Base-by-base conservation (phyloP, 2,113 vertebrate species). In the Campylorhamphus procurvoides region DNA sequence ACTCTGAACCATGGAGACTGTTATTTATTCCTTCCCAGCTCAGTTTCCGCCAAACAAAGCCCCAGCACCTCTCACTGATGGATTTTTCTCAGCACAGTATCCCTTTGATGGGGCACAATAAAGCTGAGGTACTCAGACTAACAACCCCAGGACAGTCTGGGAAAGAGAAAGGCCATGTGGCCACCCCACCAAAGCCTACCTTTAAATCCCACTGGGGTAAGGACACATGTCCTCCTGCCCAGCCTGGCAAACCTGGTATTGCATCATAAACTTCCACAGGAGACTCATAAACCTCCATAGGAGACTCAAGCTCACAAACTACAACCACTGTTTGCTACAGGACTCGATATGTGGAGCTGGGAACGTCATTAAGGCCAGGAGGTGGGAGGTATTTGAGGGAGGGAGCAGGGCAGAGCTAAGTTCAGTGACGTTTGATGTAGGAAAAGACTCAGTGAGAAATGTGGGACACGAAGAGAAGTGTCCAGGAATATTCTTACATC, bases 1-100 rank as follows among this genome's bases (percentile, higher is more conserved):
- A 29, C 40, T 33, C 37, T 76, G 84, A 81, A 55, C 44, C 50
- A 33, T 11, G 35, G 63, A 62, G 56, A 44, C 8, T 71, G 15
- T 52, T 24, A 6, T 10, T 55, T 55, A 24, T 50, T 94, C 91
- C 69, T 80, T 93, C 55, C 31, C 55, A 82, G 66, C 44, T 93
- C 96, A 96, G 94, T 96, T 97, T 97, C 96, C 27, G 9, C 95
- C 96, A 97, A 96, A 94, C 37, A 93, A 97, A 97, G 87, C 78
- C 67, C 49, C 66, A 64, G 42, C 39, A 50, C 42, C 67, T 52
- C n/a, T 84, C 29, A 20, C 19, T 31, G 62, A 53, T 23, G 39
- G 46, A 88, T 63, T 62, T 39, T 72, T 40, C 72, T 42, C 58
- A 84, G 37, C 29, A 25, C 27, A 35, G 28, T 28, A 59, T 95